These are phyloP conservation scores for Lasioglossum marginatum DNA, from an alignment of 2,888 invertebrate genomes.

Conservation along the genomic window DNA sequence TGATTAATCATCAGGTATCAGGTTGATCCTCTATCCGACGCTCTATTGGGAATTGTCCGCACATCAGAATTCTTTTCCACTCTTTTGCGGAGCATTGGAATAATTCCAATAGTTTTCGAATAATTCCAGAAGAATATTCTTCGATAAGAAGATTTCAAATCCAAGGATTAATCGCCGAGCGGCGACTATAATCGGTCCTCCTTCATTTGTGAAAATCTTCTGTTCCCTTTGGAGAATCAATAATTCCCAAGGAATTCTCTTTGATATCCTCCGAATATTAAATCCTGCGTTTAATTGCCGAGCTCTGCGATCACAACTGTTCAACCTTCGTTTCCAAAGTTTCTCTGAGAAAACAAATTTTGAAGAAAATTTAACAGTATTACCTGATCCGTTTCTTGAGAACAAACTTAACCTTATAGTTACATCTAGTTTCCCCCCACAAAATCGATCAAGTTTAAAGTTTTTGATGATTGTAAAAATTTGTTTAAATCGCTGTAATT, in stretches of 20 bases:
- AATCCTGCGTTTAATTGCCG: not conserved
- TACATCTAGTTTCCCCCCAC: no score
- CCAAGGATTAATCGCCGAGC: not conserved
- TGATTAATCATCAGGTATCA: constrained; percentile 4
- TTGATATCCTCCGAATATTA: not conserved
- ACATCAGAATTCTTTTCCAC: not conserved
- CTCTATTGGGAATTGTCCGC: not conserved
- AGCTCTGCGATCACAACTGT: constrained; percentile 1
- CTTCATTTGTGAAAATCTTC: not conserved
- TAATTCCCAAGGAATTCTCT: not conserved
- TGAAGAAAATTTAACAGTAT: not conserved
- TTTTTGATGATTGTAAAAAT: no score
- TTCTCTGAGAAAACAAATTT: not conserved
- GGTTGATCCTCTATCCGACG: not conserved
- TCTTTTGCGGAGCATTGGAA: not conserved
- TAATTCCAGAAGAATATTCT: not conserved
- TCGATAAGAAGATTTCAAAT: not conserved
- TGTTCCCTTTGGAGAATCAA: not conserved
- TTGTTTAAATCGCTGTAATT: no score
- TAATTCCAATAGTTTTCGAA: not conserved
- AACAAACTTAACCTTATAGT: not conserved
- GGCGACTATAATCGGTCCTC: not conserved
- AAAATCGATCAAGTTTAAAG: no score
- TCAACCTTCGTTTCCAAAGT: constrained; percentile 6
- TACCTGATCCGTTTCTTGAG: not conserved